These are phyloP conservation scores for Pachypsylla venusta DNA, from an alignment of 1,140 invertebrate genomes.

Conservation along the genomic window DNA sequence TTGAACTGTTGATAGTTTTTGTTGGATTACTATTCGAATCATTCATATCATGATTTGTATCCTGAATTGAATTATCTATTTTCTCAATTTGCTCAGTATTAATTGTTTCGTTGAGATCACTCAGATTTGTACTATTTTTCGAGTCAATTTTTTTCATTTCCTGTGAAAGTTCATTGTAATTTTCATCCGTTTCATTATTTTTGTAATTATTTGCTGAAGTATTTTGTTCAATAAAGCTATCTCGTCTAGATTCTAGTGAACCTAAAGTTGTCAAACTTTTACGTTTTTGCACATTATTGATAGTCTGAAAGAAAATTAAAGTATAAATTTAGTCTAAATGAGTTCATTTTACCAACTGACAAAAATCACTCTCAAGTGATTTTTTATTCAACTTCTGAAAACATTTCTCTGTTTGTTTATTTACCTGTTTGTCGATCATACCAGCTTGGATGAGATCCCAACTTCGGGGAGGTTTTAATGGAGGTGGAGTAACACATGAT, in stretches of 20 bases:
- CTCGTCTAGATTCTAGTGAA: background rate
- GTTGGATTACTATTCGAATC: background rate
- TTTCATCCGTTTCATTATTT: background rate
- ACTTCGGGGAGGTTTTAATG: slow-evolving; percentile 26
- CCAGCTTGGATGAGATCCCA: slow-evolving; percentile 29
- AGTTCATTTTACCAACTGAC: too few species aligned
- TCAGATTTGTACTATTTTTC: background rate
- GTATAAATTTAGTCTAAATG: too few species aligned
- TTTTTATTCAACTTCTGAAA: too few species aligned
- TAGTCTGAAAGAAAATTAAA: too few species aligned
- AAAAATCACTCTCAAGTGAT: too few species aligned
- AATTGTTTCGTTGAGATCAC: background rate
- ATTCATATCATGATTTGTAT: background rate
- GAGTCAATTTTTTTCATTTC: too few species aligned
- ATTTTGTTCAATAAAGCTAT: background rate
- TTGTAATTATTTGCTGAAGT: background rate
- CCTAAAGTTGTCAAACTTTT: slow-evolving; percentile 1
- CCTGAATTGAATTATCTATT: background rate
- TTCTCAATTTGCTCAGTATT: background rate
- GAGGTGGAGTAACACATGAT: slow-evolving; percentile 26
- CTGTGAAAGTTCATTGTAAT: background rate
- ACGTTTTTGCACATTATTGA: background rate
- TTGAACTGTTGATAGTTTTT: background rate
- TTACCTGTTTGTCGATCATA: slow-evolving; percentile 23
- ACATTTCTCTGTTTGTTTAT: too few species aligned